Evolutionary conservation across 2,888 invertebrate genomes (phyloP), one percentile per base, ranked within the genome.

Genomic region (Carpatolechia fugitivella): DNA sequence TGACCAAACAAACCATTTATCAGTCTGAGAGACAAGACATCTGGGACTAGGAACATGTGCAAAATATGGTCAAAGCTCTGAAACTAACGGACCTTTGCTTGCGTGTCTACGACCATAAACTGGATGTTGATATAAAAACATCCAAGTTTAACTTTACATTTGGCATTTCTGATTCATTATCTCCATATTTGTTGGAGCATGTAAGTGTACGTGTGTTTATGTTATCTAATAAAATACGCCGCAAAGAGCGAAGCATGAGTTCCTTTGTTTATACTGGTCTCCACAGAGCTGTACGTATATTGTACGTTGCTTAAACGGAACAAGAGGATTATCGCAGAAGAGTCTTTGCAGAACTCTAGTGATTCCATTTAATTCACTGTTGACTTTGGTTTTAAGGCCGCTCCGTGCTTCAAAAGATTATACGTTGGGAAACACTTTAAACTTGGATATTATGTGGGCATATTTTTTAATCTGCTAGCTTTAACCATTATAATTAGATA

Each of bases 271-370:
- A 50, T 50, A 38, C 16, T 52, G 56, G 56, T 57, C 54, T 54
- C 52, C 44, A 57, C 50, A 41, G 35, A 57, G 49, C 49, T 30
- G 40, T 60, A n/a, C n/a, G n/a, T n/a, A n/a, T n/a, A 60, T 63
- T 59, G 60, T 61, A 46, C 55, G 52, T 60, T 55, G 60, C 56
- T 60, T 61, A 65, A 61, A 65, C 63, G 60, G 64, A 58, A 58
- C 65, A 56, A 57, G 59, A 59, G 63, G 62, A 66, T 63, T 63
- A 66, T 63, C 64, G 61, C 61, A 57, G 61, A 54, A 56, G 58
- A 54, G 52, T 61, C 51, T 60, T 61, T 61, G 36, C 46, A 50
- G 50, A 48, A 60, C 61, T 62, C 60, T 58, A 62, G 64, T 62
- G 60, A 55, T 57, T 59, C 51, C 51, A 55, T 55, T 55, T 51